These are phyloP conservation scores for Ceratina australensis DNA, from an alignment of 1,140 invertebrate genomes.

Conservation along the genomic window DNA sequence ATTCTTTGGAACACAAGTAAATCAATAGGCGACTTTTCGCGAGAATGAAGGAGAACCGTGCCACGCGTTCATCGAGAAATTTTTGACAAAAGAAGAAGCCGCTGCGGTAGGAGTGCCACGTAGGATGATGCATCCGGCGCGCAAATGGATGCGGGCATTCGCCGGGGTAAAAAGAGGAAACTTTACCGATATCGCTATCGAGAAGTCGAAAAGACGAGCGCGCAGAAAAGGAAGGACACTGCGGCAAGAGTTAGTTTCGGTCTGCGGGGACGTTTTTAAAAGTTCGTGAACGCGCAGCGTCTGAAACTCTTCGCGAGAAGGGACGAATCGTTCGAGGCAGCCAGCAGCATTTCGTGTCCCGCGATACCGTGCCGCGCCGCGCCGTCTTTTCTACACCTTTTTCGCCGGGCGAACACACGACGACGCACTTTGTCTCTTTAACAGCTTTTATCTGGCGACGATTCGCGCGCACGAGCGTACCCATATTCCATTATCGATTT, in stretches of 20 bases:
- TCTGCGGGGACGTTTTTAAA: constrained; percentile 56
- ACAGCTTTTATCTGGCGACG: constrained; percentile 60
- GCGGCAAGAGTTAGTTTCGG: constrained; percentile 51
- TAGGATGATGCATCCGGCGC: constrained; percentile 52
- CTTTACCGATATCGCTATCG: constrained; percentile 53
- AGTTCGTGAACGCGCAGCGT: constrained; percentile 49
- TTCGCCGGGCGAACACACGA: constrained; percentile 2
- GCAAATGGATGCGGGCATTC: constrained; percentile 46
- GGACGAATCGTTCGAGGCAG: not conserved
- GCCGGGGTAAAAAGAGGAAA: constrained; percentile 30
- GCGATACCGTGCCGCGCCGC: not conserved
- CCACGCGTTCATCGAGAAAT: no score
- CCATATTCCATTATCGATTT: constrained; percentile 62
- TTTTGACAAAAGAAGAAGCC: not conserved
- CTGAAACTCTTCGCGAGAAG: not conserved
- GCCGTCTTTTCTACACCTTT: constrained; percentile 10
- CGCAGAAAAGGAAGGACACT: constrained; percentile 23
- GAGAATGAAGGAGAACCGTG: not conserved
- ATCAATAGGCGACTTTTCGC: no score
- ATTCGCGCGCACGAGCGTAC: constrained; percentile 59
- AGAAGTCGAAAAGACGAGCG: constrained; percentile 31
- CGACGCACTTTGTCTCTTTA: constrained; percentile 60
- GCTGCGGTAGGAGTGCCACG: not conserved
- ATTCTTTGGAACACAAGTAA: no score
- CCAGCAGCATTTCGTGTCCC: not conserved